Percentiles rank a stretch among this genome's conserved stretches.
Conservation (phyloP, 2,888 invertebrate species). For the Pachydiplax longipennis region DNA sequence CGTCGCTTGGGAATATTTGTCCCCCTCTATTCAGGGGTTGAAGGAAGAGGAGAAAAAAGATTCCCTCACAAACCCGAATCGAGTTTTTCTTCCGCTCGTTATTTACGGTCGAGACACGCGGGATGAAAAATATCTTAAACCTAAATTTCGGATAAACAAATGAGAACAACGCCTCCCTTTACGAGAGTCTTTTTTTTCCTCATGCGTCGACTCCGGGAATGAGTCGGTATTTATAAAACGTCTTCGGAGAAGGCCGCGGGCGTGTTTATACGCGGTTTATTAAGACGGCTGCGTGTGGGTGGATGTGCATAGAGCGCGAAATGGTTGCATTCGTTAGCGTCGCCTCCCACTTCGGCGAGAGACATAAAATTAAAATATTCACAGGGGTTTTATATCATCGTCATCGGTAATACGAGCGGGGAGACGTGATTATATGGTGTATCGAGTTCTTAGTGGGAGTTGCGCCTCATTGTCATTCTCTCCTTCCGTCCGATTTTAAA, state of each 20-base stretch:
- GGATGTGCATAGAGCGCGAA: not conserved
- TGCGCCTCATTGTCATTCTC: too few relatives aligned
- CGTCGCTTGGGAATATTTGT: not conserved
- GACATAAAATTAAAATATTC: not conserved
- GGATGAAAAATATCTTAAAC: not conserved
- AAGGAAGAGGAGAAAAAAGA: not conserved
- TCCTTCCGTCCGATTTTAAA: too few relatives aligned
- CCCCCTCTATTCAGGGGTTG: not conserved
- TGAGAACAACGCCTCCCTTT: not conserved
- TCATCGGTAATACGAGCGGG: too few relatives aligned
- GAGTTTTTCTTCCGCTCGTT: not conserved
- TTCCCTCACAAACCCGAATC: not conserved
- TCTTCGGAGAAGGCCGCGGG: not conserved
- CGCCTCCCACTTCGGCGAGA: not conserved
- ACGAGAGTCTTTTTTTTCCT: not conserved
- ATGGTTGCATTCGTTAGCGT: not conserved
- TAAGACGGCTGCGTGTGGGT: not conserved
- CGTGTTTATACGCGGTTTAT: not conserved
- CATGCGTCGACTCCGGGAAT: too few relatives aligned
- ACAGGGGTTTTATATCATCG: too few relatives aligned
- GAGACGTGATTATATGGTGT: too few relatives aligned
- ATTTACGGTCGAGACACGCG: not conserved
- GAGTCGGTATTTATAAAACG: not conserved
- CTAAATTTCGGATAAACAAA: not conserved
- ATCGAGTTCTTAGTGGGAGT: too few relatives aligned